A percentile compares a stretch with the other conserved stretches of the same genome.
phyloP scores from a whole-genome alignment of 2,888 invertebrate species.

The Sarcophaga subvicina region DNA sequence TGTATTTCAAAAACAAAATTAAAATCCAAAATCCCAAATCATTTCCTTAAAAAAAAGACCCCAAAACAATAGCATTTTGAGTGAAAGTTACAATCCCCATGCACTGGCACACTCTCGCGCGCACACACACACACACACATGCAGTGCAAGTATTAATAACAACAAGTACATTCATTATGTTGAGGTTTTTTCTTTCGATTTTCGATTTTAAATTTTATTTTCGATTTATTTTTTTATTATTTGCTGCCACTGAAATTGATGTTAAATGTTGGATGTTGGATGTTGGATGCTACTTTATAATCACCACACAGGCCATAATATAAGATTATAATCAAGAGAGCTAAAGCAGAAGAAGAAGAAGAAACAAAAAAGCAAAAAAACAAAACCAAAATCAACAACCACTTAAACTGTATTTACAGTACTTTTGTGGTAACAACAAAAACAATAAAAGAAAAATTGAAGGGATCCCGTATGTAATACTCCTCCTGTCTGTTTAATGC shows the following conservation, averaged over 20 bases:
- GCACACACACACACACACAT: too few species aligned
- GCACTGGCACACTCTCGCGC: background rate
- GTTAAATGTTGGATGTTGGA: too few species aligned
- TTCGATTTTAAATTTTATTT: too few species aligned
- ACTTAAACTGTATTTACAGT: constrained; percentile 41
- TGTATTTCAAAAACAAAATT: too few species aligned
- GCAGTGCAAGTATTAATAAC: background rate
- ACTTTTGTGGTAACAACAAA: constrained; percentile 32
- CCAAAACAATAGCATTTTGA: constrained; percentile 39
- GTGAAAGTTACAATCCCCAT: constrained; percentile 61
- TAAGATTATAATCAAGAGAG: constrained; percentile 62
- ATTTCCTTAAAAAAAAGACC: constrained; percentile 21
- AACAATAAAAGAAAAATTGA: background rate
- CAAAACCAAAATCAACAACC: background rate
- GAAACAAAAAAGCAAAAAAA: background rate
- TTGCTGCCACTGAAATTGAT: constrained; percentile 26
- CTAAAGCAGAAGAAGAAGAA: background rate
- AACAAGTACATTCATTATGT: constrained; percentile 56
- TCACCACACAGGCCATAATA: constrained; percentile 56
- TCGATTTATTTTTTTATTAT: constrained; percentile 34
- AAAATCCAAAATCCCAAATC: constrained; percentile 12
- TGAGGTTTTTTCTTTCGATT: constrained; percentile 27
- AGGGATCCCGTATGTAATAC: constrained; percentile 48
- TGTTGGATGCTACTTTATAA: constrained; percentile 20
- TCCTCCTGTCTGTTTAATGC: constrained; percentile 1